These are phyloP conservation scores for Lagria hirta DNA, from an alignment of 2,888 invertebrate genomes.

Conservation along the genomic window DNA sequence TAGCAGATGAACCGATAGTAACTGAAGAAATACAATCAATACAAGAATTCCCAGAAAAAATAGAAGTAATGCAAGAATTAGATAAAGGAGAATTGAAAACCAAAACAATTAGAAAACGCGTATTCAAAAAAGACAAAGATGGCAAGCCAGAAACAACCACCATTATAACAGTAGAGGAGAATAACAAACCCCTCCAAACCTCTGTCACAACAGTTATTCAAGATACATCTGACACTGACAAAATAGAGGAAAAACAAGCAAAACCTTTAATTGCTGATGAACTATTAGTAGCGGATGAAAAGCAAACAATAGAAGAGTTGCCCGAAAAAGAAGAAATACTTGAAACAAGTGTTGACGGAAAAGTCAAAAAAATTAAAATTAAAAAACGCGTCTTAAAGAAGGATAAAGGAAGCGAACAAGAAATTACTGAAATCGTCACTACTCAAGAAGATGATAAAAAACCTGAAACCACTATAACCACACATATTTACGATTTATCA, in stretches of 20 bases:
- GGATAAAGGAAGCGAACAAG: constrained; percentile 42
- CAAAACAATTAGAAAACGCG: constrained; percentile 44
- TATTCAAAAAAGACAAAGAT: constrained; percentile 46
- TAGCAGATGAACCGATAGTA: constrained; percentile 33
- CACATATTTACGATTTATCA: background rate
- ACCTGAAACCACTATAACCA: constrained; percentile 50
- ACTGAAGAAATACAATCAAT: constrained; percentile 27
- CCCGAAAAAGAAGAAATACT: constrained; percentile 39
- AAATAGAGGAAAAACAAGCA: background rate
- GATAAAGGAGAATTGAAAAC: constrained; percentile 40
- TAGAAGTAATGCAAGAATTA: constrained; percentile 37
- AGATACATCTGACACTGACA: background rate
- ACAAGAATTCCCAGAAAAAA: constrained; percentile 34
- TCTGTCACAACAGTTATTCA: constrained; percentile 41
- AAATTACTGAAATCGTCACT: constrained; percentile 33
- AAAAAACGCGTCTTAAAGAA: constrained; percentile 49
- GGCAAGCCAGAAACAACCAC: constrained; percentile 40
- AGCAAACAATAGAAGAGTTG: constrained; percentile 26
- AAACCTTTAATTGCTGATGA: constrained; percentile 29
- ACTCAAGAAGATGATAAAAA: constrained; percentile 26
- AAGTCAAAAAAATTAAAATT: constrained; percentile 38
- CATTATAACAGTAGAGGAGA: constrained; percentile 24
- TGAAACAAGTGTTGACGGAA: constrained; percentile 39
- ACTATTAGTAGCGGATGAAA: constrained; percentile 30
- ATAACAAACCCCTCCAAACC: constrained; percentile 43